phyloP scores from a whole-genome alignment of 2,888 invertebrate species.

The Dorcus hopei region DNA sequence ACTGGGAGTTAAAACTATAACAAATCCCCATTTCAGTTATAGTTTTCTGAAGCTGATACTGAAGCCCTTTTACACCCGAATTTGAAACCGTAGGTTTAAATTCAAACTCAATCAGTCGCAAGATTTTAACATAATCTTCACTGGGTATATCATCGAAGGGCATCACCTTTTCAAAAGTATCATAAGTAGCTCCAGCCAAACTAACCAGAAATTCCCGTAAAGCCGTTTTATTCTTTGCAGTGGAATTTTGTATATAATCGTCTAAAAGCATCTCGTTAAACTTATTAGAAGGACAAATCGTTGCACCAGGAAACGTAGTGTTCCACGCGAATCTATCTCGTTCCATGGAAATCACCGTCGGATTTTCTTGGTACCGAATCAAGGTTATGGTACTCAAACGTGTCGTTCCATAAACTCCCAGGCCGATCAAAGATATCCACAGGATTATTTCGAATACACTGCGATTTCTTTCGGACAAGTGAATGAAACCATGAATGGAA shows the following conservation, averaged over 20 bases:
- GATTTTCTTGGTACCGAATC: slow-evolving; percentile 65
- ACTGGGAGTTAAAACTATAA: slow-evolving; percentile 64
- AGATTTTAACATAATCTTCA: slow-evolving; percentile 56
- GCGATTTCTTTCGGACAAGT: slow-evolving; percentile 32
- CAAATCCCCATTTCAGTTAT: slow-evolving; percentile 70
- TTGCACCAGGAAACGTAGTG: slow-evolving; percentile 67
- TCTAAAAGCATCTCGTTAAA: slow-evolving; percentile 56
- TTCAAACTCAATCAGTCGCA: slow-evolving; percentile 53
- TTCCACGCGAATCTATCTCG: slow-evolving; percentile 70
- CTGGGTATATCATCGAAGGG: slow-evolving; percentile 55
- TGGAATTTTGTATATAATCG: slow-evolving; percentile 41
- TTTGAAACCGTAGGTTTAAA: slow-evolving; percentile 53
- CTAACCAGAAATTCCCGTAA: slow-evolving; percentile 57
- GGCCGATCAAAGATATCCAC: slow-evolving; percentile 36
- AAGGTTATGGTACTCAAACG: slow-evolving; percentile 57
- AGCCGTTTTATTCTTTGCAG: slow-evolving; percentile 50
- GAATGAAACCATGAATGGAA: slow-evolving; percentile 41
- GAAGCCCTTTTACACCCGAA: slow-evolving; percentile 36
- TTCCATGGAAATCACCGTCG: slow-evolving; percentile 72
- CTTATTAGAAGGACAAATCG: slow-evolving; percentile 62
- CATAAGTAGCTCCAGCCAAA: slow-evolving; percentile 59
- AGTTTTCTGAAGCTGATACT: slow-evolving; percentile 53
- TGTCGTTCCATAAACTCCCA: slow-evolving; percentile 36
- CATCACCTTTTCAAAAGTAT: slow-evolving; percentile 58
- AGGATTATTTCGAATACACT: slow-evolving; percentile 37